Evolutionary conservation across 2,888 invertebrate species (phyloP), one percentile per base, ranked within the genome.

Genomic region (Philereme vetulata): DNA sequence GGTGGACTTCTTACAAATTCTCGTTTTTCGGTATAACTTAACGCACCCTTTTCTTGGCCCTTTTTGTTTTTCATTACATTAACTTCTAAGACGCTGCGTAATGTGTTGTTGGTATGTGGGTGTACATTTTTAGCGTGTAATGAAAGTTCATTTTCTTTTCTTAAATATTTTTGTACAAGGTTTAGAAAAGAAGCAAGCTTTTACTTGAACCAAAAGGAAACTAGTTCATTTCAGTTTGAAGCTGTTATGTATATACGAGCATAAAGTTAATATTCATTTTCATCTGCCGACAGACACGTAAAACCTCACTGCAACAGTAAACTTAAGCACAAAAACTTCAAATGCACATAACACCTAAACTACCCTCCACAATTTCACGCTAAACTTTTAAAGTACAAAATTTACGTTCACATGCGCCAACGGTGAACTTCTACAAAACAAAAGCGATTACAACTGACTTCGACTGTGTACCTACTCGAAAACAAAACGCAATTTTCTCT

Each of bases 1-100:
- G 76, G 86, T 85, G 77, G 82, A 84, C 88, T 89, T 91, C 92
- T 91, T 91, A 91, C 90, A 87, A 91, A 91, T 90, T 91, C 90
- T 86, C 92, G 91, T 91, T 92, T 92, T 92, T 92, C 89, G 92
- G 88, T 82, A 85, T 90, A 89, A 90, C 91, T 88, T 91, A 88
- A 85, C 89, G 90, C 90, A 92, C 92, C 92, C 91, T 91, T 90
- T 92, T 89, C 91, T 91, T 91, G 90, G 90, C 88, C 90, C 92
- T 91, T 91, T 92, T 92, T 92, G 92, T 91, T 92, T 91, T 92
- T 91, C 92, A 91, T 92, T 91, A 90, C 91, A 92, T 92, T 92
- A 91, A 92, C 90, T 91, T 91, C 87, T 90, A 89, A 91, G 88
- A 80, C 83, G 81, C 81, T 85, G 83, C 36, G 84, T 90, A 88